These are phyloP conservation scores for Gavialis gangeticus DNA, from an alignment of 2,113 vertebrate genomes.

Conservation along the genomic window DNA sequence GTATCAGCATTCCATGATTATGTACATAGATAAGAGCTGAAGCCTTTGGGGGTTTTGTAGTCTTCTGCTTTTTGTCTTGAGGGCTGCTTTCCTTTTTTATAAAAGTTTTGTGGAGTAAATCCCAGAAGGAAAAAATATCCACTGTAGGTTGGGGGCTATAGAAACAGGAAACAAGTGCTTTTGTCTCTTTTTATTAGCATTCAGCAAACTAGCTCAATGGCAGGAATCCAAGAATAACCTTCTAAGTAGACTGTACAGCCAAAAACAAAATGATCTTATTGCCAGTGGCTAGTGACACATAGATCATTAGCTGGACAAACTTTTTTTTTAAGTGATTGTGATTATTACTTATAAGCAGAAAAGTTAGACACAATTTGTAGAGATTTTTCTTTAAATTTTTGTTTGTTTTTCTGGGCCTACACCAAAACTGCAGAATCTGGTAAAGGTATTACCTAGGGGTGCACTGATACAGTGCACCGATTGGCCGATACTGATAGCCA, in stretches of 20 bases:
- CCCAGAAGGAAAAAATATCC: slow-evolving; percentile 8
- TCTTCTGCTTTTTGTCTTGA: not conserved
- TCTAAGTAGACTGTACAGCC: not conserved
- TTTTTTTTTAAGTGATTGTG: not conserved
- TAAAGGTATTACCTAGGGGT: not conserved
- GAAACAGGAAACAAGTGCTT: slow-evolving; percentile 60
- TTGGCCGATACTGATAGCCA: too few species aligned
- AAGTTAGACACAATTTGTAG: not conserved
- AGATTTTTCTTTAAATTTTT: not conserved
- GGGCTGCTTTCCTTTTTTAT: slow-evolving; percentile 5
- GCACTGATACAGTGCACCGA: too few species aligned
- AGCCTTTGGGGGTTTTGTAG: not conserved
- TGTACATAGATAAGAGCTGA: rapidly evolving
- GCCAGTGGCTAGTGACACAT: slow-evolving; percentile 16
- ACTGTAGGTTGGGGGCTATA: not conserved
- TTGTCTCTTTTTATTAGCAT: slow-evolving; percentile 50
- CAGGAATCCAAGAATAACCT: slow-evolving; percentile 65
- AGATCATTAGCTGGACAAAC: slow-evolving; percentile 1
- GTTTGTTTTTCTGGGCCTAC: not conserved
- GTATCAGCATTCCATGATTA: not conserved
- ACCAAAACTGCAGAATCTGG: not conserved
- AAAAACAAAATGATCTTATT: slow-evolving; percentile 31
- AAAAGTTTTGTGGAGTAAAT: not conserved
- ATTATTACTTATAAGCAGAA: not conserved
- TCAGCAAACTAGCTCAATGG: slow-evolving; percentile 27